Evolutionary conservation across 1,140 invertebrate species (phyloP).

Genomic region (Bombus vancouverensis): DNA sequence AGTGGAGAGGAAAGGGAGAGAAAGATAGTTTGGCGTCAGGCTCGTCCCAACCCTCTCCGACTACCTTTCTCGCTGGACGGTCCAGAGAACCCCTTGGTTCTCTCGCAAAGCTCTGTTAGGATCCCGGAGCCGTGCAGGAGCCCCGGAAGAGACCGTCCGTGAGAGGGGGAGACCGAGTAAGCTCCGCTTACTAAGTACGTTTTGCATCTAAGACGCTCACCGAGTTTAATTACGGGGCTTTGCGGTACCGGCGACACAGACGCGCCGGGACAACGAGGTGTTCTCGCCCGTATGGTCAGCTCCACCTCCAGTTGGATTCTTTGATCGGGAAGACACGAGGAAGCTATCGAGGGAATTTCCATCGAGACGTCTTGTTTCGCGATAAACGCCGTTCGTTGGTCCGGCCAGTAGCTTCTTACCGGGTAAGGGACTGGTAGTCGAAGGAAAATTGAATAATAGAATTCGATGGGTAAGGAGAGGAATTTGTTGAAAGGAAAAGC

Average conservation of each 20-base stretch:
- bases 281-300: constrained; percentile 34
- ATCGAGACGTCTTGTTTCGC: background rate
- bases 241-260: constrained; percentile 59
- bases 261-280: constrained; percentile 29
- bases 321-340: background rate
- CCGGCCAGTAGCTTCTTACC: background rate
- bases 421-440: background rate
- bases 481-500: background rate
- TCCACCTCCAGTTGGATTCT: background rate
- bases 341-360: background rate
- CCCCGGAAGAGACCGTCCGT: constrained; percentile 27
- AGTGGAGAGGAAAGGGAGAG: constrained; percentile 28
- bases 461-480: background rate
- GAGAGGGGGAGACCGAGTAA: constrained; percentile 37
- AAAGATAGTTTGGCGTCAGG: constrained; percentile 7
- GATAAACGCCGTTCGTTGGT: background rate
- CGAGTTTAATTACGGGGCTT: constrained; percentile 78
- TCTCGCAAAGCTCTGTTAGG: constrained; percentile 37
- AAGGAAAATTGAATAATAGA: background rate
- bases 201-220: constrained; percentile 75
- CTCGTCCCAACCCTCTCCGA: constrained; percentile 23
- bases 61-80: constrained; percentile 49
- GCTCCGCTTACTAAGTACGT: constrained; percentile 72
- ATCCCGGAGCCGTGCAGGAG: constrained; percentile 7
- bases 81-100: constrained; percentile 45